Evolutionary conservation across 2,888 invertebrate genomes (phyloP).

Genomic region (Metallyticus violacea): DNA sequence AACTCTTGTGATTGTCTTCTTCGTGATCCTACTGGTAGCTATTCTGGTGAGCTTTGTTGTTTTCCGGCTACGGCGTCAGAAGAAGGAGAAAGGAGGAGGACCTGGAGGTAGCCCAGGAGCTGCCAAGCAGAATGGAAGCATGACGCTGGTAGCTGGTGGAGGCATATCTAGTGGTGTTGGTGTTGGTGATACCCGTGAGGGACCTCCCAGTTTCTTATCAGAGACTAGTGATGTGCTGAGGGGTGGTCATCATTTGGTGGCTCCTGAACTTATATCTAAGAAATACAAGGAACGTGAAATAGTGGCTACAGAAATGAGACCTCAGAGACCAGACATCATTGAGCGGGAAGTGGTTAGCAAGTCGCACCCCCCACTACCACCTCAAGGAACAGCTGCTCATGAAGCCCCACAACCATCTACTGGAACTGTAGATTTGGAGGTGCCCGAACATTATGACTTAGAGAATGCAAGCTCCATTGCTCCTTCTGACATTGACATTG

Average conservation of each 20-base stretch:
- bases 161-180: conserved; percentile 61
- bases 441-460: conserved; percentile 91
- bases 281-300: conserved; percentile 87
- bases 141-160: conserved; percentile 66
- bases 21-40: conserved; percentile 83
- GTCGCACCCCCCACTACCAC: conserved; percentile 76
- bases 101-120: conserved; percentile 68
- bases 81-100: conserved; percentile 76
- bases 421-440: conserved; percentile 65
- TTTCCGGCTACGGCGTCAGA: conserved; percentile 82
- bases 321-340: conserved; percentile 90
- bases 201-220: conserved; percentile 55
- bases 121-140: conserved; percentile 72
- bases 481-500: conserved; percentile 94
- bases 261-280: conserved; percentile 82
- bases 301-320: conserved; percentile 57
- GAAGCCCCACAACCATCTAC: conserved; percentile 50
- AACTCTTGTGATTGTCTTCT: conserved; percentile 90
- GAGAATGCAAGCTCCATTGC: conserved; percentile 98
- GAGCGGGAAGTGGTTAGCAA: conserved; percentile 85
- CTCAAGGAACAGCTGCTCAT: conserved; percentile 55
- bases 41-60: conserved; percentile 90
- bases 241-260: conserved; percentile 73
- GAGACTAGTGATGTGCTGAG: conserved; percentile 73
- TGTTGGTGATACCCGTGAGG: conserved; percentile 54